These are phyloP conservation scores for Alouatta palliata DNA, from an alignment of 2,113 vertebrate species.

Conservation along the genomic window DNA sequence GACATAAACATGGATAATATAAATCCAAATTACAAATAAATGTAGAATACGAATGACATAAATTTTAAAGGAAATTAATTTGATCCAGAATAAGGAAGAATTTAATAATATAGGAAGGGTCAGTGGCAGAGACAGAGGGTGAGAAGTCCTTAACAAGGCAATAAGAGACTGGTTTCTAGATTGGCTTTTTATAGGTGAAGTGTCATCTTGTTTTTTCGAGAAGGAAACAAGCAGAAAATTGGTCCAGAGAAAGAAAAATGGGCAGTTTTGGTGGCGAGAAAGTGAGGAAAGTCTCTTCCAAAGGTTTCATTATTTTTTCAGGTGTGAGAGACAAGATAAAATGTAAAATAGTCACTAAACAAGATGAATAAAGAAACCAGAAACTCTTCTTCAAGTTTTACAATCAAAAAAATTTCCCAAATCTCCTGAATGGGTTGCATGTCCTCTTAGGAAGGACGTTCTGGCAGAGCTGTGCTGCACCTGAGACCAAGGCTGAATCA, in stretches of 20 bases:
- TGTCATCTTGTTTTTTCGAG: background rate
- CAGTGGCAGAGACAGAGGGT: background rate
- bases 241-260: background rate
- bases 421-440: background rate
- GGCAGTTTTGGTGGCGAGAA: background rate
- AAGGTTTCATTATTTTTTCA: background rate
- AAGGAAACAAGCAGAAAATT: background rate
- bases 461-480: background rate
- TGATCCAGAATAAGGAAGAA: background rate
- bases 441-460: background rate
- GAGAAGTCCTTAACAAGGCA: background rate
- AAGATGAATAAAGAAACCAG: background rate
- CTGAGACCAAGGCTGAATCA: background rate
- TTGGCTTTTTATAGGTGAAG: too few species aligned
- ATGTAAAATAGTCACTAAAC: background rate
- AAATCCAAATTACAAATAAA: background rate
- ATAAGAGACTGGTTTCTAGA: background rate
- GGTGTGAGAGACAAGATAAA: background rate
- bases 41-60: background rate
- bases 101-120: background rate
- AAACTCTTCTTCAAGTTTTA: background rate
- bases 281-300: background rate
- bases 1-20: background rate
- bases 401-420: background rate
- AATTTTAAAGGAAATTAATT: background rate